Evolutionary conservation across 1,140 invertebrate genomes (phyloP), one percentile per base, ranked within the genome.

Genomic region (Rhopalosiphum maidis): DNA sequence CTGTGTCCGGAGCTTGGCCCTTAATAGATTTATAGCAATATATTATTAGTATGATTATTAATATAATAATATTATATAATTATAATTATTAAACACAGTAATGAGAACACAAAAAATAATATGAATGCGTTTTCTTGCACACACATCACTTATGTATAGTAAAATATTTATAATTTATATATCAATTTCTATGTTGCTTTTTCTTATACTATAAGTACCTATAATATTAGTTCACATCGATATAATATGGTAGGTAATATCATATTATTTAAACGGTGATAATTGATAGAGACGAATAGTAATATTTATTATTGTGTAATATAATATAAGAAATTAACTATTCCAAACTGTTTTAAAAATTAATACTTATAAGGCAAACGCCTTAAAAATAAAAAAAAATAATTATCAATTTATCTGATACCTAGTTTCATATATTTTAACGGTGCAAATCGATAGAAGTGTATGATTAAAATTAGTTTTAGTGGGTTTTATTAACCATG

Each of bases 1-100:
- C 98, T 0, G 98, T 98, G 94, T 99, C 97, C 4, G 98, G 98
- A 94, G 98, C 97, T 95, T 98, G 97, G 88, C 98, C 98, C 97
- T 99, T 96, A 18, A 86, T 46, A 18, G 25, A 11, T 43, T 43
- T 21, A 25, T 60, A 51, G 41, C 2, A 48, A 1, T 55, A 41
- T 25, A 37, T 90, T 41, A 55, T 90, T 35, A 83, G 11, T 54
- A 54, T 18, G 48, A 51, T 51, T 51, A 48, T 48, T 51, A 51
- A 51, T 51, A 18, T 51, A 51, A 51, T 51, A 51, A 51, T 51
- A 51, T 51, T 51, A 51, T 68, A n/a, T 68, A n/a, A 4, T n/a
- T 30, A 68, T n/a, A 3, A 6, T n/a, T 9, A 0, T 55, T 55
- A 60, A 15, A 30, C 60, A 1, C 30, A 68, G 15, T n/a, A 68